A percentile compares a stretch with the other conserved stretches of the same genome.
Conservation (phyloP, 2,888 invertebrate species). For the Biston stratarius region DNA sequence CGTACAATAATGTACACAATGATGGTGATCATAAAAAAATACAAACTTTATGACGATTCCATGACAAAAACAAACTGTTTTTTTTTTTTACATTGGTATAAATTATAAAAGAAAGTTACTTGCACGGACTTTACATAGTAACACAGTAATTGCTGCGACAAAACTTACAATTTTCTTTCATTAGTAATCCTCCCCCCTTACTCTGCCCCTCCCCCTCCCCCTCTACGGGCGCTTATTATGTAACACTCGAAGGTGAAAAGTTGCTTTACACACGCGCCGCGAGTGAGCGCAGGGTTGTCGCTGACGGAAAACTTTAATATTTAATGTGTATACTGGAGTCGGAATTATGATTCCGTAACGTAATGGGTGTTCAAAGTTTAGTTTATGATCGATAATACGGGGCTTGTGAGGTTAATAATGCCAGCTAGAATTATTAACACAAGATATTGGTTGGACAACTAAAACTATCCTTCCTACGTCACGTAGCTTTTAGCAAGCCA, state of each 20-base stretch:
- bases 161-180: conserved; percentile 35
- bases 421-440: no score
- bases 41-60: no score
- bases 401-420: background rate
- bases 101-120: background rate
- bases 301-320: background rate
- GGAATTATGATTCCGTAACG: conserved; percentile 1
- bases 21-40: no score
- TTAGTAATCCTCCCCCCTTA: conserved; percentile 10
- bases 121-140: background rate
- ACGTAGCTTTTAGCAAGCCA: no score
- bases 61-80: no score
- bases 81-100: background rate
- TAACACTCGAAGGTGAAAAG: conserved; percentile 37
- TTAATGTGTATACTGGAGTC: background rate
- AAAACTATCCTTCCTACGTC: no score
- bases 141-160: conserved; percentile 23
- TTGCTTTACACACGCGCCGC: conserved; percentile 35
- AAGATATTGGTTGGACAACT: no score
- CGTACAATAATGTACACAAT: no score
- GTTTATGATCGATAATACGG: background rate
- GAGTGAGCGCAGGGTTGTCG: conserved; percentile 26
- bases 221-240: conserved; percentile 29
- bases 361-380: background rate
- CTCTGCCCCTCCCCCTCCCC: background rate